These are phyloP conservation scores for Amyelois transitella DNA, from an alignment of 1,140 invertebrate genomes.

Conservation along the genomic window DNA sequence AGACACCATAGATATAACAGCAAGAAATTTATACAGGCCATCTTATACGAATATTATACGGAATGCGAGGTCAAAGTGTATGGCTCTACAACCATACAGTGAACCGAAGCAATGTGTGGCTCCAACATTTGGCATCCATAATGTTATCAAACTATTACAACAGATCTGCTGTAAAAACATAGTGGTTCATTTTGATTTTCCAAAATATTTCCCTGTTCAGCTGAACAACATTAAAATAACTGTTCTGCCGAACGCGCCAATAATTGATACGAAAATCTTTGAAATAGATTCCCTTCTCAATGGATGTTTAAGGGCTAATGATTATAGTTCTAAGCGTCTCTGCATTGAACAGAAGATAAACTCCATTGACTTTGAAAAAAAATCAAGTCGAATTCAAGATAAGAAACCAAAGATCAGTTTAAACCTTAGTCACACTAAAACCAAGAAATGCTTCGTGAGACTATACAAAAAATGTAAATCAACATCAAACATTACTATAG, in stretches of 20 bases:
- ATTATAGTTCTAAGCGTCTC: background rate
- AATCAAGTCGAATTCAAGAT: background rate
- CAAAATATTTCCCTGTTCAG: background rate
- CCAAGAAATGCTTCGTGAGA: conserved; percentile 30
- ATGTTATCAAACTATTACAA: background rate
- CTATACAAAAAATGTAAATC: conserved; percentile 58
- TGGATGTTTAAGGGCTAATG: background rate
- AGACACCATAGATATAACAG: background rate
- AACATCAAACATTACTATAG: conserved; percentile 30
- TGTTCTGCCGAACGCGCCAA: background rate
- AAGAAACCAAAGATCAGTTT: background rate
- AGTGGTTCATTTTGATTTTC: background rate
- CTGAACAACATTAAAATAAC: background rate
- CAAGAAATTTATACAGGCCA: background rate
- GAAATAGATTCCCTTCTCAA: background rate
- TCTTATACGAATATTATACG: background rate
- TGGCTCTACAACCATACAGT: background rate
- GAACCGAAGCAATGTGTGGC: background rate
- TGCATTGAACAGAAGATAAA: background rate
- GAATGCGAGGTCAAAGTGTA: background rate
- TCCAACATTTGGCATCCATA: background rate
- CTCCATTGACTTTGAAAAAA: background rate
- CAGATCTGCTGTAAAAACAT: background rate
- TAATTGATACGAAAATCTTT: background rate
- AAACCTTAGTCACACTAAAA: conserved; percentile 15